Evolutionary conservation across 2,888 invertebrate genomes (phyloP), one percentile per base, ranked within the genome.

Genomic region (Nipponacmea schrenckii): DNA sequence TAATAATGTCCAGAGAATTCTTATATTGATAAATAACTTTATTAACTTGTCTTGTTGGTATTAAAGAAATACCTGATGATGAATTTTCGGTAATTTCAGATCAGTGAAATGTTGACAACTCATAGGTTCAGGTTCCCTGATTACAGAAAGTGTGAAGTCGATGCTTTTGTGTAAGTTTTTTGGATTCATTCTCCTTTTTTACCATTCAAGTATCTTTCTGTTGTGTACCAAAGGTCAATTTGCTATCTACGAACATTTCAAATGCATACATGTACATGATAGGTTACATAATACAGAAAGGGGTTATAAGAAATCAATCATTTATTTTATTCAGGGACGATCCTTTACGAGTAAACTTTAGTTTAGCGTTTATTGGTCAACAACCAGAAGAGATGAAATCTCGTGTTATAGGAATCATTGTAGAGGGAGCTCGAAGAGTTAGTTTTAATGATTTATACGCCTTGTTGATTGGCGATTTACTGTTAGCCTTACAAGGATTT

Each of bases 301-400:
- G n/a, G n/a, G n/a, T n/a, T n/a, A n/a, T n/a, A n/a, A n/a, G 31
- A 31, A 39, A 39, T 39, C 39, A 8, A 1, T 39, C 39, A 10
- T 12, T 56, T 5, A 4, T 65, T 62, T 2, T 48, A 75, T 75
- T 39, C 74, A 84, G 84, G 0, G 78, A 79, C 50, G 77, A 80
- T 24, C 84, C 84, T 0, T 78, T 80, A 14, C 77, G 80, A 26
- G 82, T 82, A 56, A 81, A 81, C 62, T 78, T 83, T 46, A 79
- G 81, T 45, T 70, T 84, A 5, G 80, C 79, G 70, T 84, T 84
- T 69, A 77, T 75, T 67, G 81, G 81, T 0, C 56, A 64, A 15
- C 69, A 69, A 64, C 64, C 69, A 14, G 64, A 64, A 20, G 68
- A 67, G 71, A 68, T 68, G 71, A 68, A 62, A 27, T 39, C 65